Evolutionary conservation across 2,888 invertebrate species (phyloP).

Genomic region (Orchesellides sinensis): DNA sequence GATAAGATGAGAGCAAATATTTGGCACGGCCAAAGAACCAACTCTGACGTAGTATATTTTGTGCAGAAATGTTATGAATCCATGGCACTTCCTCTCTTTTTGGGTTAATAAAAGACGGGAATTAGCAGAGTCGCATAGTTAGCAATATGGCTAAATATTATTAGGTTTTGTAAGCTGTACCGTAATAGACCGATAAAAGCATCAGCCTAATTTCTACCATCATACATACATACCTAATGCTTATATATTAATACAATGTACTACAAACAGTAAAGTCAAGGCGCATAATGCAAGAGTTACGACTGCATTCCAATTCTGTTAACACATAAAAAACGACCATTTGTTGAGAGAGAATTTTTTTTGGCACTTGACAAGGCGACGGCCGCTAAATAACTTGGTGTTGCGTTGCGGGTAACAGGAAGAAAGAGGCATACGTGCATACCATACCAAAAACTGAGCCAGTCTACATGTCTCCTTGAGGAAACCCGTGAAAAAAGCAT

Average conservation of each 20-base stretch:
- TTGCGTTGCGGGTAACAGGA: slow-evolving; percentile 16
- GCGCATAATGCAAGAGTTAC: slow-evolving; percentile 36
- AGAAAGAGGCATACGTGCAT: slow-evolving; percentile 2
- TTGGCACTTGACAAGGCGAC: slow-evolving; percentile 39
- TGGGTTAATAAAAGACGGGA: slow-evolving; percentile 2
- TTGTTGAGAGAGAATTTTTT: slow-evolving; percentile 17
- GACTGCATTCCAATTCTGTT: slow-evolving; percentile 28
- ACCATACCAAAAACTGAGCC: neutral
- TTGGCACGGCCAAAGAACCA: slow-evolving; percentile 35
- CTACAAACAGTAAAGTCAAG: slow-evolving; percentile 21
- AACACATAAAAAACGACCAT: slow-evolving; percentile 12
- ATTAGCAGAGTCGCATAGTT: slow-evolving; percentile 4
- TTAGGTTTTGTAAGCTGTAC: too few species aligned
- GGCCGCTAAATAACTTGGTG: slow-evolving; percentile 33
- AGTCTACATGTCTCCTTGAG: slow-evolving; percentile 50
- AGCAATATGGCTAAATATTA: slow-evolving; percentile 11
- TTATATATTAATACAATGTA: too few species aligned
- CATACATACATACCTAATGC: neutral
- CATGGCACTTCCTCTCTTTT: slow-evolving; percentile 23
- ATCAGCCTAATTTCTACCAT: slow-evolving; percentile 19
- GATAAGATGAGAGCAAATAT: slow-evolving; percentile 30
- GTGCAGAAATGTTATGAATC: slow-evolving; percentile 22
- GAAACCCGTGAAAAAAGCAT: slow-evolving; percentile 43
- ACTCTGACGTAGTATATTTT: slow-evolving; percentile 29
- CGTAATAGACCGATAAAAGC: slow-evolving; percentile 21